Evolutionary conservation across 2,113 vertebrate genomes (phyloP), one percentile per base, ranked within the genome.

Genomic region (Ictalurus furcatus): DNA sequence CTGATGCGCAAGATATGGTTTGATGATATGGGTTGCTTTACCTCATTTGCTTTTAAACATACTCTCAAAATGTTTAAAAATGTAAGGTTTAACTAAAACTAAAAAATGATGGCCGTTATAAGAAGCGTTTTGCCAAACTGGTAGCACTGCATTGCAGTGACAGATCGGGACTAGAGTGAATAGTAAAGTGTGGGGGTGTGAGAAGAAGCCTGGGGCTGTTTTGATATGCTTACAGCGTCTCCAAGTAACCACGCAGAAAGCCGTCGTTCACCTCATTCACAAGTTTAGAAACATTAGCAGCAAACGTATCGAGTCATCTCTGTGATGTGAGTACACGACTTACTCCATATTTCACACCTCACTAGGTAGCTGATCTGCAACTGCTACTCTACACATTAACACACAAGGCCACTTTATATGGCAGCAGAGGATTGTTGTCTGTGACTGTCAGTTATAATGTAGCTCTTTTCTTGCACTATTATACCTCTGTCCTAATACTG

Each of bases 151-250:
- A 71, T 73, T 88, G 3, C 52, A 25, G 17, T 79, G 65, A 58
- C 79, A 88, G 67, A 84, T 88, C 56, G 13, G 56, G 67, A 76
- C 87, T 61, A 37, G 80, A 59, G 67, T 84, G 65, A 63, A 19
- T n/a, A 40, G 25, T 85, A 59, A 19, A 78, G 59, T 74, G 61
- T 71, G 28, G 14, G 52, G 52, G 61, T 17, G 73, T 69, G 52
- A 56, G 3, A 58, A 84, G 23, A 13, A 40, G 25, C 87, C 80
- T 40, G 54, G 25, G 52, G 87, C 65, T 84, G 81, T 88, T 88
- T 88, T 44, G 87, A 84, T 88, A 28, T 76, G 80, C 48, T 88
- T 58, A 59, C 87, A 59, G 2, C n/a, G 81, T 84, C 37, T 88
- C 87, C 56, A 74, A 17, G 81, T 56, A 83, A 67, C 87, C 65